These are phyloP conservation scores for Melikaiella ostensackeni DNA, from an alignment of 2,888 invertebrate genomes.

Conservation along the genomic window DNA sequence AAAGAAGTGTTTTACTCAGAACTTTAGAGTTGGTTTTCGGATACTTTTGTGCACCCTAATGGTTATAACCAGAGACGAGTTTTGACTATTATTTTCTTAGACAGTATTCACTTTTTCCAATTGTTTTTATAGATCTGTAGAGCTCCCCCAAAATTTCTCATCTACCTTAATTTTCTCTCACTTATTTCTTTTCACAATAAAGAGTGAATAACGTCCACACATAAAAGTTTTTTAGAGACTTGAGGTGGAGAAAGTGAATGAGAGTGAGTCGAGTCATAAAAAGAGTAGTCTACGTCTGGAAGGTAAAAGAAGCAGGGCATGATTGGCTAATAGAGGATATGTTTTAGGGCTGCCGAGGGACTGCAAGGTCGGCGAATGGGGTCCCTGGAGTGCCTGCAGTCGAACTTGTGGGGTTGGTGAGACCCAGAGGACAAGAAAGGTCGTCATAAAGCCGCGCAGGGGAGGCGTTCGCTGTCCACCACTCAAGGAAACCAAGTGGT, in stretches of 20 bases:
- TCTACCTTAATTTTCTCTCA: conserved; percentile 17
- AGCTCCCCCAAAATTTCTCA: too few species aligned
- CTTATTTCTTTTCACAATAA: conserved; percentile 2
- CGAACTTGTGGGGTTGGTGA: conserved; percentile 94
- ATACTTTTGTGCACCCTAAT: too few species aligned
- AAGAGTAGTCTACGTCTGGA: conserved; percentile 5
- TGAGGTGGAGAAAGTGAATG: conserved; percentile 14
- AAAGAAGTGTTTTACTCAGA: too few species aligned
- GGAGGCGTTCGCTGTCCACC: conserved; percentile 92
- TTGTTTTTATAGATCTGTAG: too few species aligned
- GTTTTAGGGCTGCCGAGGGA: conserved; percentile 83
- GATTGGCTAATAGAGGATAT: conserved; percentile 1
- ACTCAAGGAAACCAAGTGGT: conserved; percentile 91
- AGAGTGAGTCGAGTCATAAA: conserved; percentile 17
- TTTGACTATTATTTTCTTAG: too few species aligned
- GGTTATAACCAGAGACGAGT: too few species aligned
- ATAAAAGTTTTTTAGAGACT: conserved; percentile 5
- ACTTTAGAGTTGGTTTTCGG: too few species aligned
- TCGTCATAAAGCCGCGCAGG: conserved; percentile 86
- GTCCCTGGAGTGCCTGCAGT: conserved; percentile 92
- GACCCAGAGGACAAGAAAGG: conserved; percentile 87
- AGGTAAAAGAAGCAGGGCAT: neutral
- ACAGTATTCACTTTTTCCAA: too few species aligned
- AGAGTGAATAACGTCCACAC: conserved; percentile 6
- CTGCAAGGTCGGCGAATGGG: conserved; percentile 92